Percentiles rank a stretch among this genome's conserved stretches.
Conservation (phyloP, 2,113 vertebrate genomes). For the Axis porcinus region DNA sequence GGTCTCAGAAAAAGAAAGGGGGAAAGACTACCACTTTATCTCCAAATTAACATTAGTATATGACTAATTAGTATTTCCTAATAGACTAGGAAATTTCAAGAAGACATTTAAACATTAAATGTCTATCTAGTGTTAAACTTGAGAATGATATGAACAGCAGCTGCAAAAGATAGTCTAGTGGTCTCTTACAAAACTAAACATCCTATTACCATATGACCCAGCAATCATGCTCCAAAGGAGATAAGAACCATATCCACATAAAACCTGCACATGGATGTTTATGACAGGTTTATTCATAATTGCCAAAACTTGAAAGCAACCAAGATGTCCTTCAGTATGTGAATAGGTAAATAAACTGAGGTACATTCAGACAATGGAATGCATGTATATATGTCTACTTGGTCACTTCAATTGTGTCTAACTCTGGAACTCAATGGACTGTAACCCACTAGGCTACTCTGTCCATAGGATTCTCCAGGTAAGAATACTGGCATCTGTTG, state of each 20-base stretch:
- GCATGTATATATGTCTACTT: neutral
- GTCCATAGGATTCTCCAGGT: neutral
- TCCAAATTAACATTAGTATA: neutral
- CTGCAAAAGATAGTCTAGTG: neutral
- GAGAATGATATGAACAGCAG: neutral
- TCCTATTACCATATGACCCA: neutral
- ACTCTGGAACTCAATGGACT: neutral
- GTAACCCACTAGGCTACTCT: neutral
- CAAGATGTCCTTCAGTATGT: neutral
- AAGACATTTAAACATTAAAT: neutral
- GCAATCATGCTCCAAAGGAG: neutral
- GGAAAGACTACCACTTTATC: neutral
- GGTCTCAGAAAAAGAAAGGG: neutral
- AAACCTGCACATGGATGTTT: neutral
- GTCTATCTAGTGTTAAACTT: neutral
- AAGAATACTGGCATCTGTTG: neutral
- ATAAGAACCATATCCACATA: neutral
- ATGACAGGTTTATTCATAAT: neutral
- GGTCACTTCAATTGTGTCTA: neutral
- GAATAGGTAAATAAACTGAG: neutral
- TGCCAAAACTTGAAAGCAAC: neutral
- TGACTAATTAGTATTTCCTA: too few species aligned
- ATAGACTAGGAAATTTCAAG: neutral
- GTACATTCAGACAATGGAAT: neutral
- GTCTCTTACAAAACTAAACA: neutral